Evolutionary conservation across 92 coral and sea anemone genomes (phyloP).

Genomic region (Porites rus): DNA sequence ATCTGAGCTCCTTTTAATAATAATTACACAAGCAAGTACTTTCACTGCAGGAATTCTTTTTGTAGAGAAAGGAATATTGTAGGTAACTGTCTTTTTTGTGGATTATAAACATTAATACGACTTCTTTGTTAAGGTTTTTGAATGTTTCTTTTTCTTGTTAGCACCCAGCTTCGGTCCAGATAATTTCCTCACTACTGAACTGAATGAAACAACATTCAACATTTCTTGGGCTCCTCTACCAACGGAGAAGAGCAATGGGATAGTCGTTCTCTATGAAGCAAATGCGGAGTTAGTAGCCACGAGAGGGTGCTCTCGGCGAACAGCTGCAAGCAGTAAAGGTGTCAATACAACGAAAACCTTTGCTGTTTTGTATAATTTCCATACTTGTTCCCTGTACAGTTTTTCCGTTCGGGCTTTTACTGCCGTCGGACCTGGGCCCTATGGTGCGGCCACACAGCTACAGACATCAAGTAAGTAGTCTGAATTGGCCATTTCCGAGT

Average conservation of each 20-base stretch:
- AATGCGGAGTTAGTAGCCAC: background rate
- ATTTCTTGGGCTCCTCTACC: slow-evolving; percentile 15
- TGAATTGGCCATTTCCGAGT: too few species aligned
- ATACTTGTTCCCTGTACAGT: slow-evolving; percentile 38
- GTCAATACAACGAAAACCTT: slow-evolving; percentile 26
- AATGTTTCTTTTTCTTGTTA: background rate
- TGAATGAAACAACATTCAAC: slow-evolving; percentile 22
- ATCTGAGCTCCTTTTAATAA: too few species aligned
- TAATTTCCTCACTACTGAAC: background rate
- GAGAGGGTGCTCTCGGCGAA: background rate
- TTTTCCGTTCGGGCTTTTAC: slow-evolving; percentile 54
- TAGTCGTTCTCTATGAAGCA: slow-evolving; percentile 10
- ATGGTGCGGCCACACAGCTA: background rate
- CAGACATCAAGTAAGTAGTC: slow-evolving; percentile 38
- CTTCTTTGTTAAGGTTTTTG: too few species aligned
- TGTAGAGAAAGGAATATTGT: too few species aligned
- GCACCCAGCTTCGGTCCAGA: slow-evolving; percentile 24
- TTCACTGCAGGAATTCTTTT: too few species aligned
- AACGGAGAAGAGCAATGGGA: slow-evolving; percentile 19
- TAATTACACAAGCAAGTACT: too few species aligned
- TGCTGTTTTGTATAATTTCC: slow-evolving; percentile 10
- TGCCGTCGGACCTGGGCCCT: slow-evolving; percentile 55
- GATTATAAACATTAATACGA: too few species aligned
- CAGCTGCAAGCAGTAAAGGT: background rate
- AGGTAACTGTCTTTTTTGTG: too few species aligned